Base-by-base conservation (phyloP, 2,797 vertebrate genomes). In the Haliaeetus vocifer region DNA sequence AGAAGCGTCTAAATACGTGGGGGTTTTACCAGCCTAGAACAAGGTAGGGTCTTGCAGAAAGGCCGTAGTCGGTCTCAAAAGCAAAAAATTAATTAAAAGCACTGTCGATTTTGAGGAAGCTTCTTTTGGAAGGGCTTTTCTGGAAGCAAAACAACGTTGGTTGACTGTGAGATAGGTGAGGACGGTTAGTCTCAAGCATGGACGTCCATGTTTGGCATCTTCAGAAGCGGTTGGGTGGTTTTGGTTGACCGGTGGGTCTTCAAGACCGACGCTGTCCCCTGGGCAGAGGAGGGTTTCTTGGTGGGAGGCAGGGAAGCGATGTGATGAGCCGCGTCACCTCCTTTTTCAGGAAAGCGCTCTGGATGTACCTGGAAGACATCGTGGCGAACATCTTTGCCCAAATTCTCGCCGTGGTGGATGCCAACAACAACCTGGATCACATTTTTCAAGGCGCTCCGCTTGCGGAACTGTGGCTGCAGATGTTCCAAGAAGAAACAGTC, bases 361-460 rank as follows among this genome's bases (percentile, higher is more conserved):
- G 96, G 95, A 75, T 38, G 53, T 58, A 96, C 76, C 61, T 96
- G 66, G 96, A 96, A 61, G 82, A 94, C 56, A 33, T 65, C 2
- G 44, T 94, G 40, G 92, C 71, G 7, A 87, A 84, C 6, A 20
- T 85, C 21, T 84, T 96, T 21, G 92, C 96, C 55, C 96, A 96
- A 58, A 95, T 96, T 52, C 75, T 96, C 7, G 88, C 96, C 9
- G 88, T 96, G 47, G 86, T 92, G 75, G 96, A 96, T 72, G 95
- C 93, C 61, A 92, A 96, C 76, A 94, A 96, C 83, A 96, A 96
- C 53, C 66, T 96, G 71, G 85, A 96, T 65, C 91, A 88, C 50
- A 21, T 97, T 38, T 52, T 73, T 58, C 38, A 11, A 50, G 68
- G 40, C 23, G 67, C 45, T 14, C 53, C 22, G 1, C 47, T 88